Evolutionary conservation across 1,140 invertebrate genomes (phyloP).

Genomic region (Adoxophyes honmai): DNA sequence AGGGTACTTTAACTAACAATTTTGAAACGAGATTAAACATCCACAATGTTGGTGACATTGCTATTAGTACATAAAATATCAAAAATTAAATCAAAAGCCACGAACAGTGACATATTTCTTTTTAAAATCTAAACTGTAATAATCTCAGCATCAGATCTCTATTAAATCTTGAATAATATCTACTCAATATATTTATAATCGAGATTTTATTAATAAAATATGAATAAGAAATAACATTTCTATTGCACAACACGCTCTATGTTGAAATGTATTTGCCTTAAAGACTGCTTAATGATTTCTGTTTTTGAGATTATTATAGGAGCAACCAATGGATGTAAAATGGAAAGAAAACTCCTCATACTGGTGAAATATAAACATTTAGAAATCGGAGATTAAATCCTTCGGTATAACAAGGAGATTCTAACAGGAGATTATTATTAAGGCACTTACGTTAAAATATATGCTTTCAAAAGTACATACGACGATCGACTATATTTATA

Average conservation of each 20-base stretch:
- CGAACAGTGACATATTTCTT: no score
- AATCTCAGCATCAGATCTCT: constrained; percentile 75
- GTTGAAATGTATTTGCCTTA: constrained; percentile 36
- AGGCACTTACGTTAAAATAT: constrained; percentile 30
- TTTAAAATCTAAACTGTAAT: constrained; percentile 24
- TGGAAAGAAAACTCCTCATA: no score
- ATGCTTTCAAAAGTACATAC: constrained; percentile 23
- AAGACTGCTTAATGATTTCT: constrained; percentile 47
- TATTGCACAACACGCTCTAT: constrained; percentile 66
- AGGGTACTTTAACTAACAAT: no score
- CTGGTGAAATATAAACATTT: neutral
- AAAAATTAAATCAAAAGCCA: no score
- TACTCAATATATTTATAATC: constrained; percentile 31
- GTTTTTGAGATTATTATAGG: neutral
- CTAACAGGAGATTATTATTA: constrained; percentile 32
- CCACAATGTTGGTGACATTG: no score
- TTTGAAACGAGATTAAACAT: no score
- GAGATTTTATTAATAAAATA: constrained; percentile 64
- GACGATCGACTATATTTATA: constrained; percentile 38
- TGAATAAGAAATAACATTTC: constrained; percentile 65
- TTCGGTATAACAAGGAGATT: constrained; percentile 22
- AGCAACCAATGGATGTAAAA: no score
- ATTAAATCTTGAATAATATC: constrained; percentile 44
- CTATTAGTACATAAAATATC: no score
- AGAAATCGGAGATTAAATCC: constrained; percentile 7